Base-by-base conservation (phyloP, 2,797 vertebrate genomes). In the Enteromius trimaculatus region DNA sequence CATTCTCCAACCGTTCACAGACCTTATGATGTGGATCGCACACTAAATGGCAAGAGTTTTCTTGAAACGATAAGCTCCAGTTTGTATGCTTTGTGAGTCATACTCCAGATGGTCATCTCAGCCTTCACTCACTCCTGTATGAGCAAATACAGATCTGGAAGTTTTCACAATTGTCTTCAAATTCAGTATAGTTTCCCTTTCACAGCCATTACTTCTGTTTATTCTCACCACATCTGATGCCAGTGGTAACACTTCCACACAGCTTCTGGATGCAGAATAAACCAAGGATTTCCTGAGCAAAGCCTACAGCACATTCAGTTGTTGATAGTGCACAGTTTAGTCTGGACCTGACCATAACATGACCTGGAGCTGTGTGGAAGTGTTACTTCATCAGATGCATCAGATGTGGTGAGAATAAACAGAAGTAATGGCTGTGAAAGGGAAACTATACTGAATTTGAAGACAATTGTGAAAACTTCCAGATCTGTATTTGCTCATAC, bases 251-350 rank as follows among this genome's bases (percentile, higher is more conserved):
- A 76, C 7, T 76, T 58, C 49, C 34, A 76, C 34, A 37, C 53
- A 26, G 34, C 13, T 58, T 76, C 74, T 1, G 14, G 39, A 11
- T 8, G 53, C 53, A 60, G 31, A 75, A 39, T 55, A 55, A 75
- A n/a, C 19, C 72, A 23, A 76, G 7, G 37, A 51, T 60, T 76
- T 60, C 74, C 74, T 26, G 74, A 60, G 34, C 74, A 26, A 23
- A 58, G 53, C 16, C n/a, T 55, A n/a, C 29, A n/a, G 49, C 10
- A 34, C 10, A 37, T 53, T 53, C 19, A 53, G 4, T 0, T 0
- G 17, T 26, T 37, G 29, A 74, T n/a, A 34, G 29, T n/a, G 47
- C 21, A 4, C 21, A 10, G 51, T 51, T 34, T 13, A 72, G 9
- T 31, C 31, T 39, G 9, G 51, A 37, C 2, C 51, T 23, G 31